These are phyloP conservation scores for Epinotia nisella DNA, from an alignment of 2,888 invertebrate species.

Conservation along the genomic window DNA sequence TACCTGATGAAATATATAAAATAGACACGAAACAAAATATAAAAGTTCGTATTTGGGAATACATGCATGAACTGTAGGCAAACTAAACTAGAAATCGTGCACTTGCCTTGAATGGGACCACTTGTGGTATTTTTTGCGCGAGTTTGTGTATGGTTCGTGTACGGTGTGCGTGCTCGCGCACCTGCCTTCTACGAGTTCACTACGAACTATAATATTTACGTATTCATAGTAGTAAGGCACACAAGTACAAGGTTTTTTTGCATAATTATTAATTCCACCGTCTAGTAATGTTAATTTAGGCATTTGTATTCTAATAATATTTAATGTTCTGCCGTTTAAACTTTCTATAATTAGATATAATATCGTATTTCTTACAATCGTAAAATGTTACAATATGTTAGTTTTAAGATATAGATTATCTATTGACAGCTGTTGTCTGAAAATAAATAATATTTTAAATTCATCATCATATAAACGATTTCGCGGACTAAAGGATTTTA, in stretches of 20 bases:
- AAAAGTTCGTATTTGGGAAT: too few species aligned
- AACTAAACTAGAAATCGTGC: not conserved
- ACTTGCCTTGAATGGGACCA: constrained; percentile 5
- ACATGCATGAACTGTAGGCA: not conserved
- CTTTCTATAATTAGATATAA: too few species aligned
- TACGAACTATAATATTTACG: constrained; percentile 8
- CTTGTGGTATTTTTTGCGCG: constrained; percentile 25
- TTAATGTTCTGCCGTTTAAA: too few species aligned
- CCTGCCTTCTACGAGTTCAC: constrained; percentile 21
- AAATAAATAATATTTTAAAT: too few species aligned
- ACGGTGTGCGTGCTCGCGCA: constrained; percentile 14
- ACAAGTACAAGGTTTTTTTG: not conserved
- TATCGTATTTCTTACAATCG: too few species aligned
- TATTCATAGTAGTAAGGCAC: not conserved
- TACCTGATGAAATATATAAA: too few species aligned
- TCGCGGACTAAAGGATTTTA: not conserved
- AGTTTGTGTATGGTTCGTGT: not conserved
- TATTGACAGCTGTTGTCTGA: too few species aligned
- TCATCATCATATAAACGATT: not conserved
- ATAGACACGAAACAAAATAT: too few species aligned
- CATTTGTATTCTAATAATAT: constrained; percentile 1
- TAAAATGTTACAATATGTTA: too few species aligned
- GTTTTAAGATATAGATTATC: too few species aligned
- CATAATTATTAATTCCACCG: not conserved
- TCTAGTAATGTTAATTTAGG: not conserved